phyloP scores from a whole-genome alignment of 2,113 vertebrate genomes.

The Coracopsis vasa region DNA sequence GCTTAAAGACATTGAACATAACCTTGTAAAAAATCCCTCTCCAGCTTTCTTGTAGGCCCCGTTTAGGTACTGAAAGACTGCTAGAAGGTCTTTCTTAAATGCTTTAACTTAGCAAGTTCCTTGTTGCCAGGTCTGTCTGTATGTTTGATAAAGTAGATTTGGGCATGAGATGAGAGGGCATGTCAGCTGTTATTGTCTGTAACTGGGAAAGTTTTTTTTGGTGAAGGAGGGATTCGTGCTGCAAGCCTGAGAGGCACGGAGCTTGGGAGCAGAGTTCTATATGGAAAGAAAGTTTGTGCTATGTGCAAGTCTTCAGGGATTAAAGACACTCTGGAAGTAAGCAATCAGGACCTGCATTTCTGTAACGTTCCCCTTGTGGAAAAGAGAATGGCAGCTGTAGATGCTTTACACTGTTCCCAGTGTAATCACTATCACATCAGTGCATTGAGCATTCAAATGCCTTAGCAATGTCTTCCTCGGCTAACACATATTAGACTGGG shows the following conservation, averaged over 20 bases:
- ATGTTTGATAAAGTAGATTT: neutral
- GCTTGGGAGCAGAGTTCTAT: neutral
- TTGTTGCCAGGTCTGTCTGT: neutral
- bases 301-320: neutral
- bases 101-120: neutral
- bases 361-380: neutral
- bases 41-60: neutral
- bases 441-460: constrained; percentile 54
- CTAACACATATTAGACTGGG: constrained; percentile 50
- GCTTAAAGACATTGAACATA: neutral
- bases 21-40: neutral
- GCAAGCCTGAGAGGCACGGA: neutral
- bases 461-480: constrained; percentile 62
- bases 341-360: neutral
- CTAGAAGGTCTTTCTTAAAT: neutral
- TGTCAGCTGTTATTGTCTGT: neutral
- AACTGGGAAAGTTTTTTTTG: neutral
- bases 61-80: neutral
- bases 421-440: constrained; percentile 58
- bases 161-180: neutral
- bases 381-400: constrained; percentile 24
- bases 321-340: constrained; percentile 12
- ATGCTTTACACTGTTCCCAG: neutral
- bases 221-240: neutral
- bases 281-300: neutral